These are phyloP conservation scores for Trichoplusia ni DNA, from an alignment of 1,140 invertebrate species.

Conservation along the genomic window DNA sequence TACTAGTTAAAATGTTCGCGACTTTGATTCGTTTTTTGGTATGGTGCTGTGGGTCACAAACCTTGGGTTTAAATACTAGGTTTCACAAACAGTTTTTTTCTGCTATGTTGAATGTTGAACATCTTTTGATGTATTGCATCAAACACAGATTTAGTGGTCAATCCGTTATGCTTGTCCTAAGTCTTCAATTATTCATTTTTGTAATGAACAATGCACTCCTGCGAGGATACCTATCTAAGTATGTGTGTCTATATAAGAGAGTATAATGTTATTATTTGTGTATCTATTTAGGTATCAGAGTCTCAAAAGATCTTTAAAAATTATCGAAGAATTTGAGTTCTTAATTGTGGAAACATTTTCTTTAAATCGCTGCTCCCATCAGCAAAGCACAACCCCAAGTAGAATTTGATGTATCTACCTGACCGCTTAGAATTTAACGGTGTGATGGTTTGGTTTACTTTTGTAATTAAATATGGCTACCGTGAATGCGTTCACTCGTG, in stretches of 20 bases:
- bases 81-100: too few relatives aligned
- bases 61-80: too few relatives aligned
- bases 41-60: background rate
- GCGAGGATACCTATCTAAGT: too few relatives aligned
- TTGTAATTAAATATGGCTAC: constrained; percentile 33
- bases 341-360: background rate
- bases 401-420: constrained; percentile 28
- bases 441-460: constrained; percentile 30
- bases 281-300: too few relatives aligned
- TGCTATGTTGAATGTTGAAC: too few relatives aligned
- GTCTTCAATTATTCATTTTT: too few relatives aligned
- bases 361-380: background rate
- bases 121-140: too few relatives aligned
- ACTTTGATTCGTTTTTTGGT: background rate
- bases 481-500: constrained; percentile 8
- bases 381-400: background rate
- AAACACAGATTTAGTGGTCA: too few relatives aligned
- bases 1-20: background rate
- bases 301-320: background rate
- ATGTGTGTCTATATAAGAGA: too few relatives aligned
- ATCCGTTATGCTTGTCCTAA: too few relatives aligned
- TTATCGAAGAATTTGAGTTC: background rate
- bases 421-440: constrained; percentile 32
- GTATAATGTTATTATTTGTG: too few relatives aligned
- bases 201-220: too few relatives aligned